Conservation (phyloP, 2,113 vertebrate genomes). For the Planiliza haematocheilus region DNA sequence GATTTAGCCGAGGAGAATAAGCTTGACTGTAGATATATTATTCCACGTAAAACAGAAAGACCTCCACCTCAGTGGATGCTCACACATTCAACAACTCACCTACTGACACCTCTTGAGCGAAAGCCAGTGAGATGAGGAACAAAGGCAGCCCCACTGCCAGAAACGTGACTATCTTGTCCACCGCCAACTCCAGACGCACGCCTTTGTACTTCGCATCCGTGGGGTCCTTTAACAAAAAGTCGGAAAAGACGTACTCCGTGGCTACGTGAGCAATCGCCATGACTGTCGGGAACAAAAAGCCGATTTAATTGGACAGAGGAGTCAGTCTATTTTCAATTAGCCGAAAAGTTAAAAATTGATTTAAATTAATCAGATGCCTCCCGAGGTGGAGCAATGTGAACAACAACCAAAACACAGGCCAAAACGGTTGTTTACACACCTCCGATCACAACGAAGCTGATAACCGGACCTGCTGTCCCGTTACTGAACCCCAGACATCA, state of each 20-base stretch:
- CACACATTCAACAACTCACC: constrained; percentile 83
- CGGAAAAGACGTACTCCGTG: constrained; percentile 95
- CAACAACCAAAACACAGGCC: neutral
- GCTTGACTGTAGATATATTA: neutral
- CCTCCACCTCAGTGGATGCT: neutral
- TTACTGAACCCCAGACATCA: constrained; percentile 1
- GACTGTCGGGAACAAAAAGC: constrained; percentile 46
- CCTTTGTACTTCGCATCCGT: constrained; percentile 90
- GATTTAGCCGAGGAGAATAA: neutral
- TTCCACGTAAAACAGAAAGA: neutral
- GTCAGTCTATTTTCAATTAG: constrained; percentile 5
- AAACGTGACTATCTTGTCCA: constrained; percentile 93
- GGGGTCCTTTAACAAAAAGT: constrained; percentile 94
- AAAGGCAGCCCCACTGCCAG: constrained; percentile 93
- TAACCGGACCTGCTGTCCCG: constrained; percentile 45
- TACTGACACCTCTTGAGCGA: constrained; percentile 94
- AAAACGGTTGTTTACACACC: constrained; percentile 19
- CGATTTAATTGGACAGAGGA: constrained; percentile 15
- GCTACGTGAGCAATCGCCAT: constrained; percentile 97
- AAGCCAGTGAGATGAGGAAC: constrained; percentile 96
- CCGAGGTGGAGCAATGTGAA: neutral
- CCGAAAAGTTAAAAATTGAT: neutral
- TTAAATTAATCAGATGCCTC: neutral
- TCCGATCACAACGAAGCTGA: constrained; percentile 5
- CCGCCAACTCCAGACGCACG: constrained; percentile 91